Evolutionary conservation across 2,113 vertebrate genomes (phyloP).

Genomic region (Stigmatopora nigra): DNA sequence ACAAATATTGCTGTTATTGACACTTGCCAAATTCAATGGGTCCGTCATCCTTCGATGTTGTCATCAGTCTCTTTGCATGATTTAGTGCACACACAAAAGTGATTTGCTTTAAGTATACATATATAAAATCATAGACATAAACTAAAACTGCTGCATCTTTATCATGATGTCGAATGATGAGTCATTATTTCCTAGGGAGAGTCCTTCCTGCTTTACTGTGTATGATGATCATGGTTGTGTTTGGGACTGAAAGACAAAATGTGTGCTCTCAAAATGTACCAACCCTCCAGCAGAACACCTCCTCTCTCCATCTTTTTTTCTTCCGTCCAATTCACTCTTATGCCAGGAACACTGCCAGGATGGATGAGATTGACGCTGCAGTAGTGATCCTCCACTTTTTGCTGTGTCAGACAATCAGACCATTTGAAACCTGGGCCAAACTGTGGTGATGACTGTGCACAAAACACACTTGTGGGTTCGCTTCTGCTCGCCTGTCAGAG

Average conservation of each 20-base stretch:
- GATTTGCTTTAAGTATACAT: slow-evolving; percentile 1
- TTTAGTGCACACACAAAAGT: slow-evolving; percentile 7
- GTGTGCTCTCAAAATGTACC: slow-evolving; percentile 11
- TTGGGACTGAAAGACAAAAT: slow-evolving; percentile 10
- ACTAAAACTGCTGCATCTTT: slow-evolving; percentile 11
- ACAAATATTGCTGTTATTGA: too few relatives aligned
- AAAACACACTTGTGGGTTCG: slow-evolving; percentile 3
- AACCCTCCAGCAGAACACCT: slow-evolving; percentile 1
- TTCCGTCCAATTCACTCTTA: slow-evolving; percentile 11
- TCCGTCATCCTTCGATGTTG: too few relatives aligned
- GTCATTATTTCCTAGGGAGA: slow-evolving; percentile 9
- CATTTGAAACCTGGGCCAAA: slow-evolving; percentile 28
- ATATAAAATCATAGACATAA: background rate
- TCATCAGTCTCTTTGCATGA: slow-evolving; percentile 10
- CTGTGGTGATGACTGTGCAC: slow-evolving; percentile 21
- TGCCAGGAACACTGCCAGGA: background rate
- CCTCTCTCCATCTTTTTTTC: background rate
- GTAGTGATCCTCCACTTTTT: slow-evolving; percentile 24
- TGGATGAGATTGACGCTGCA: slow-evolving; percentile 9
- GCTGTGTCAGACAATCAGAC: slow-evolving; percentile 9
- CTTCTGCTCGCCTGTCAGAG: slow-evolving; percentile 5
- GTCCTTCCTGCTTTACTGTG: slow-evolving; percentile 2
- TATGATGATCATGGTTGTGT: slow-evolving; percentile 6
- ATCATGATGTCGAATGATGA: slow-evolving; percentile 13
- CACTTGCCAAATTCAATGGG: too few relatives aligned